A percentile compares a stretch with the other conserved stretches of the same genome.
Evolutionary conservation across 2,113 vertebrate species (phyloP).

Genomic region (Mystacornis crossleyi): DNA sequence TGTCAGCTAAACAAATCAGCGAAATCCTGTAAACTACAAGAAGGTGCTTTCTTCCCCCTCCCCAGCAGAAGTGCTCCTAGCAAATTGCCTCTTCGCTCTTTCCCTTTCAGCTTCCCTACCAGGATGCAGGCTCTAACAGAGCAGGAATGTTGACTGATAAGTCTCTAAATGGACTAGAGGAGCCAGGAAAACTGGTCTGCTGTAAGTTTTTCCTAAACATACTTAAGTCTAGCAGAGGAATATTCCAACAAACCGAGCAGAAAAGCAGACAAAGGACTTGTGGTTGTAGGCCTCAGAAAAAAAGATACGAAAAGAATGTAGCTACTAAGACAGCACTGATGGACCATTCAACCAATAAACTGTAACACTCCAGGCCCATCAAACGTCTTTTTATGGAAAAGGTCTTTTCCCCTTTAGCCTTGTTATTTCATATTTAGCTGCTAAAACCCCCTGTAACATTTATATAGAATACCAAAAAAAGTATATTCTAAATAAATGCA

Average conservation of each 20-base stretch:
- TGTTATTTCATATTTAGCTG: background rate
- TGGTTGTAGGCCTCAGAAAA: background rate
- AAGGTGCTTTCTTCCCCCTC: background rate
- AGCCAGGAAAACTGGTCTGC: conserved; percentile 16
- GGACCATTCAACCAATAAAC: background rate
- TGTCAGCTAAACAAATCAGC: background rate
- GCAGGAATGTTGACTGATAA: conserved; percentile 27
- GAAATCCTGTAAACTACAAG: background rate
- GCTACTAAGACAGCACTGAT: background rate
- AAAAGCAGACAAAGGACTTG: background rate
- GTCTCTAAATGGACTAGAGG: background rate
- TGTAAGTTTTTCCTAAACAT: background rate
- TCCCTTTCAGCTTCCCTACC: background rate
- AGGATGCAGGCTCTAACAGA: background rate
- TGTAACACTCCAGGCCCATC: background rate
- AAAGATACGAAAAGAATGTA: accelerated
- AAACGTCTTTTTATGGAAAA: background rate
- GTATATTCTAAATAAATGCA: background rate
- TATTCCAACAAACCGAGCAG: background rate
- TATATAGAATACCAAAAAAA: background rate
- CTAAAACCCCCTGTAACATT: background rate
- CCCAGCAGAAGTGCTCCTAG: background rate
- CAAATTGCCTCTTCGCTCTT: background rate
- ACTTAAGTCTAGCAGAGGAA: background rate
- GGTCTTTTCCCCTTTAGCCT: background rate